phyloP scores from a whole-genome alignment of 37 sponge, comb jelly and placozoan species.

The Mnemiopsis leidyi region DNA sequence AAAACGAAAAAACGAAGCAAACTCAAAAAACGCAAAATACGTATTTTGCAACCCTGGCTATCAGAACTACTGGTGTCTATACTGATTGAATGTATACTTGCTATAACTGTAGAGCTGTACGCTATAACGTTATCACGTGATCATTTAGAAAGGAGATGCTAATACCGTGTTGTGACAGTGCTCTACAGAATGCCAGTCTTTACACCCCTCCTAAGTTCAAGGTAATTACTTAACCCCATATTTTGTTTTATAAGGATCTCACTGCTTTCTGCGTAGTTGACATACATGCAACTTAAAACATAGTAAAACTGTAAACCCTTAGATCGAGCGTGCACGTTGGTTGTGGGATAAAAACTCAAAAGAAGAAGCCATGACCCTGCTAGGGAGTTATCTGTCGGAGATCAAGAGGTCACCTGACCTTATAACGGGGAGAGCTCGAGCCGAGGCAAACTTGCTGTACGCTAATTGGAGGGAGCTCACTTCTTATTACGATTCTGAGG shows the following conservation, averaged over 20 bases:
- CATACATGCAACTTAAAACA: too few species aligned
- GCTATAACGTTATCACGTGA: too few species aligned
- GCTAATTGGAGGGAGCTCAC: constrained; percentile 11
- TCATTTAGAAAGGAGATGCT: background rate
- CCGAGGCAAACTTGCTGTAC: constrained; percentile 22
- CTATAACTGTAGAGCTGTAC: too few species aligned
- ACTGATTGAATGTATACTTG: too few species aligned
- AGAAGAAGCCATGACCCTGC: constrained; percentile 36
- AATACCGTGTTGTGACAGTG: constrained; percentile 45
- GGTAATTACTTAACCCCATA: background rate
- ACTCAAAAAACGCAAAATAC: too few species aligned
- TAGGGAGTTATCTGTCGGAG: background rate
- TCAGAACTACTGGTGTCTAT: too few species aligned
- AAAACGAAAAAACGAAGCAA: too few species aligned
- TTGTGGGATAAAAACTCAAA: constrained; percentile 10
- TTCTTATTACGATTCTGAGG: constrained; percentile 43
- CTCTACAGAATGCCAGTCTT: constrained; percentile 14
- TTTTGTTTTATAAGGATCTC: too few species aligned
- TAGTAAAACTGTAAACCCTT: background rate
- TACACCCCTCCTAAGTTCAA: constrained; percentile 41
- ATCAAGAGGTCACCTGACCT: background rate
- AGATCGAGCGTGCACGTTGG: constrained; percentile 37
- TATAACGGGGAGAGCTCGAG: background rate
- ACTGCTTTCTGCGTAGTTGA: too few species aligned
- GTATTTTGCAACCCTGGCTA: too few species aligned